Conservation (phyloP, 2,113 vertebrate genomes). For the Sceloporus undulatus region DNA sequence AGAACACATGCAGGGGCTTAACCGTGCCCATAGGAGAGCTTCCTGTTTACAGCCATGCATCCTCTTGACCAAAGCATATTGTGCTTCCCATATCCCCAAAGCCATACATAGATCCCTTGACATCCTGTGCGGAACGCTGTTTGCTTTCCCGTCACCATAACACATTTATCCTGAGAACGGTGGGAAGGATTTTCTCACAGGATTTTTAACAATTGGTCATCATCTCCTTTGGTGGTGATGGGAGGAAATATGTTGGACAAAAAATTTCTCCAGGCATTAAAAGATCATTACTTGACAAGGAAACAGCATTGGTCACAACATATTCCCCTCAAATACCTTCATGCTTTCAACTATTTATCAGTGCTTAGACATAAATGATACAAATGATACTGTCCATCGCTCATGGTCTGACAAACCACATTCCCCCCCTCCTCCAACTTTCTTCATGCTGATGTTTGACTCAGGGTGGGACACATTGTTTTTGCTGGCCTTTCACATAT, state of each 20-base stretch:
- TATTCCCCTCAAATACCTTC: constrained; percentile 42
- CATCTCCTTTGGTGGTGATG: constrained; percentile 65
- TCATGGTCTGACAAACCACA: not conserved
- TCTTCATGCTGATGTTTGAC: not conserved
- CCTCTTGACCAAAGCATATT: constrained; percentile 59
- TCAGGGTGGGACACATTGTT: not conserved
- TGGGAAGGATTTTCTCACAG: constrained; percentile 72
- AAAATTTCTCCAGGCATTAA: constrained; percentile 20
- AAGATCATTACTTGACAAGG: constrained; percentile 53
- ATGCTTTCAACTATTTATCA: not conserved
- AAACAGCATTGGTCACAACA: constrained; percentile 60
- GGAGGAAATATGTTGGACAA: constrained; percentile 49
- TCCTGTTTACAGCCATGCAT: constrained; percentile 83
- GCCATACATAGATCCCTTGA: constrained; percentile 59
- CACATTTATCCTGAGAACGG: constrained; percentile 69
- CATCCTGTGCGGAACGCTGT: constrained; percentile 78
- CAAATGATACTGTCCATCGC: not conserved
- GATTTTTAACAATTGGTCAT: constrained; percentile 77
- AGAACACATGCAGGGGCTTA: constrained; percentile 23
- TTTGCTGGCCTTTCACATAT: not conserved
- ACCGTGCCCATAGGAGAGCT: constrained; percentile 60
- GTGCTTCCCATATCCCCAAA: constrained; percentile 79
- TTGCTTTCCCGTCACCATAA: constrained; percentile 66
- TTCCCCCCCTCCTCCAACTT: not conserved
- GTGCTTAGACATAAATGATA: not conserved